Percentiles rank a stretch among this genome's conserved stretches.
phyloP scores from a whole-genome alignment of 2,797 vertebrate genomes.

The Microctenopoma lineatum region DNA sequence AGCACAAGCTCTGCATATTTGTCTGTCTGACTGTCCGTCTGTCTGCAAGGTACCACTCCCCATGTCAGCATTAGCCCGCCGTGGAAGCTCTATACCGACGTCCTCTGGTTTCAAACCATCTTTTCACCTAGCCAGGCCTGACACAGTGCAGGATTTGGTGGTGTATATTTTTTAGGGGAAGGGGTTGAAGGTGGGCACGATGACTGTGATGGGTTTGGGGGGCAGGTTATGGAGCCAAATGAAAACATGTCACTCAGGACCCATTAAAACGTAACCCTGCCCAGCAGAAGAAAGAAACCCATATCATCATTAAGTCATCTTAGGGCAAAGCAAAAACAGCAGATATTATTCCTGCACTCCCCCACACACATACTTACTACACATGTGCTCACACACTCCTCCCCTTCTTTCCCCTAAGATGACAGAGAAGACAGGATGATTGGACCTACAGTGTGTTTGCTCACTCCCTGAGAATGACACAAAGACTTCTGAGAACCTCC shows the following conservation, averaged over 20 bases:
- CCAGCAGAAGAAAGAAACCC: conserved; percentile 76
- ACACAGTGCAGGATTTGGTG: conserved; percentile 48
- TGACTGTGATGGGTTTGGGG: conserved; percentile 14
- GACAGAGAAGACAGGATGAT: conserved; percentile 75
- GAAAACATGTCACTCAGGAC: conserved; percentile 81
- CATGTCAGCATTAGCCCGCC: conserved; percentile 15
- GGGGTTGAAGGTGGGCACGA: conserved; percentile 27
- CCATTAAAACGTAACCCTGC: conserved; percentile 80
- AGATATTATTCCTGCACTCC: conserved; percentile 81
- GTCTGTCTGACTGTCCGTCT: conserved; percentile 44
- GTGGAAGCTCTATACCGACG: conserved; percentile 27
- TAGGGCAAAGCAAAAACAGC: conserved; percentile 73
- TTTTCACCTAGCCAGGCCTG: conserved; percentile 31
- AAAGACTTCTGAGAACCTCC: conserved; percentile 55
- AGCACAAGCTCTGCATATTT: conserved; percentile 51
- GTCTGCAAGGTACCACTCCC: conserved; percentile 33
- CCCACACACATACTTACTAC: conserved; percentile 10
- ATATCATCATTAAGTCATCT: conserved; percentile 84
- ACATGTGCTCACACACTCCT: conserved; percentile 42
- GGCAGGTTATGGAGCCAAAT: conserved; percentile 56
- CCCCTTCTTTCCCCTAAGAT: conserved; percentile 50
- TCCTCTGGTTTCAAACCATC: conserved; percentile 24
- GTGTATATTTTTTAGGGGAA: conserved; percentile 63
- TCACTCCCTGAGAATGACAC: conserved; percentile 59
- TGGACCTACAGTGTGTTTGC: conserved; percentile 70